Evolutionary conservation across 2,797 vertebrate genomes (phyloP).

Genomic region (Pangasius larnaudii): DNA sequence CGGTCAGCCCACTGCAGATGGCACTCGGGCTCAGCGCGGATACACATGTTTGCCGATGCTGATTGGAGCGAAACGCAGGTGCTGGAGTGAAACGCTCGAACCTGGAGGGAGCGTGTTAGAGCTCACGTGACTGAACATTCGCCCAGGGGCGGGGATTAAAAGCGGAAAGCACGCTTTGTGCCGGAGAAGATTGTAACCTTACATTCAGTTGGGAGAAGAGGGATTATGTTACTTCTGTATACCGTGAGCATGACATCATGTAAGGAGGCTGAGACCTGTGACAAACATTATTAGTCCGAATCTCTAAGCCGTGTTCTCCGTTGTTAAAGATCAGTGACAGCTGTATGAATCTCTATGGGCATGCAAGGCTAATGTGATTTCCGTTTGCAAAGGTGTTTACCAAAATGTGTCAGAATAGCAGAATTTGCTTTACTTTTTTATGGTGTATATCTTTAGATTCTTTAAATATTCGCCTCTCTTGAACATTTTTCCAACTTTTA

Average conservation of each 20-base stretch:
- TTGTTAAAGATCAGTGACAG: constrained; percentile 7
- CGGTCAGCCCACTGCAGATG: constrained; percentile 10
- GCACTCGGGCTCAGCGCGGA: neutral
- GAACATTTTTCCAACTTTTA: neutral
- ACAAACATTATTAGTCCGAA: neutral
- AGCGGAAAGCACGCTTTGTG: constrained; percentile 15
- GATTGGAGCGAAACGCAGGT: constrained; percentile 22
- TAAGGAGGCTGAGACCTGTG: constrained; percentile 15
- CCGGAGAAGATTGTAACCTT: neutral
- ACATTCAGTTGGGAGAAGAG: neutral
- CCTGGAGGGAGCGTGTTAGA: constrained; percentile 28
- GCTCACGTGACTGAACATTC: constrained; percentile 1
- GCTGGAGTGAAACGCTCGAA: constrained; percentile 8
- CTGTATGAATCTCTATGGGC: constrained; percentile 11
- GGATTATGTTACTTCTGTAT: constrained; percentile 16
- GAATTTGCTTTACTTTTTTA: neutral
- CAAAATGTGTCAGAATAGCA: constrained; percentile 16
- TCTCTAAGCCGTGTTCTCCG: neutral
- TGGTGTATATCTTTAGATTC: neutral
- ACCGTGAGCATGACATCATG: constrained; percentile 3
- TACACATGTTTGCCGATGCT: constrained; percentile 17
- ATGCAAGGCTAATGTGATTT: constrained; percentile 6
- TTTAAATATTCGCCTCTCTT: neutral
- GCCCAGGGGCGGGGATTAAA: neutral
- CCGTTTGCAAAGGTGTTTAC: neutral